Evolutionary conservation across 1,140 invertebrate species (phyloP).

Genomic region (Littorina saxatilis): DNA sequence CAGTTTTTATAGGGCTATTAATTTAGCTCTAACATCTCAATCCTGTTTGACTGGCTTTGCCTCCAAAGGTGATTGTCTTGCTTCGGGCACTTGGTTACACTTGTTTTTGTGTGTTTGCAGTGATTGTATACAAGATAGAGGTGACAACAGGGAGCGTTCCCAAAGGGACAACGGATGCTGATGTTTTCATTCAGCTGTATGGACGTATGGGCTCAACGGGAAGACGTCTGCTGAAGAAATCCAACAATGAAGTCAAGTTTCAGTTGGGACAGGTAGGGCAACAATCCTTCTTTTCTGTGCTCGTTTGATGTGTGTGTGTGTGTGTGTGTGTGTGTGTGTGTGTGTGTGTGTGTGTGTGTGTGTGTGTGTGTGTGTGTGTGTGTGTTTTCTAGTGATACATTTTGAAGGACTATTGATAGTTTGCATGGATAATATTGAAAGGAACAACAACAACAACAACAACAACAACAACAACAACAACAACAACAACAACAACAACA

Average conservation of each 20-base stretch:
- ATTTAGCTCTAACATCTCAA: no score
- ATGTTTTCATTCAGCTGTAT: constrained; percentile 63
- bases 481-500: no score
- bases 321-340: neutral
- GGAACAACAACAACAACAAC: no score
- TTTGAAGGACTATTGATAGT: no score
- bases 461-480: no score
- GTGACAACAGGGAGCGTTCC: constrained; percentile 63
- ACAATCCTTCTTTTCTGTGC: no score
- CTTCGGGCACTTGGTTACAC: no score
- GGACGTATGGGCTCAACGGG: constrained; percentile 67
- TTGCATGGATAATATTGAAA: no score
- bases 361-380: neutral
- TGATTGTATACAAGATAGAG: constrained; percentile 67
- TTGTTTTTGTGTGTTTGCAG: constrained; percentile 58
- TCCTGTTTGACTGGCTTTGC: no score
- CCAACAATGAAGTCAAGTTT: constrained; percentile 58
- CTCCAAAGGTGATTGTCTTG: no score
- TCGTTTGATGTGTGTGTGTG: neutral
- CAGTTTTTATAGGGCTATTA: no score
- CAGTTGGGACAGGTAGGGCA: constrained; percentile 59
- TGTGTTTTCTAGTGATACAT: neutral
- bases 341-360: neutral
- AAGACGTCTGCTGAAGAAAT: constrained; percentile 56
- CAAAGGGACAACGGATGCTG: constrained; percentile 60